phyloP scores from a whole-genome alignment of 2,797 vertebrate genomes.

The Dromococcyx pavoninus region DNA sequence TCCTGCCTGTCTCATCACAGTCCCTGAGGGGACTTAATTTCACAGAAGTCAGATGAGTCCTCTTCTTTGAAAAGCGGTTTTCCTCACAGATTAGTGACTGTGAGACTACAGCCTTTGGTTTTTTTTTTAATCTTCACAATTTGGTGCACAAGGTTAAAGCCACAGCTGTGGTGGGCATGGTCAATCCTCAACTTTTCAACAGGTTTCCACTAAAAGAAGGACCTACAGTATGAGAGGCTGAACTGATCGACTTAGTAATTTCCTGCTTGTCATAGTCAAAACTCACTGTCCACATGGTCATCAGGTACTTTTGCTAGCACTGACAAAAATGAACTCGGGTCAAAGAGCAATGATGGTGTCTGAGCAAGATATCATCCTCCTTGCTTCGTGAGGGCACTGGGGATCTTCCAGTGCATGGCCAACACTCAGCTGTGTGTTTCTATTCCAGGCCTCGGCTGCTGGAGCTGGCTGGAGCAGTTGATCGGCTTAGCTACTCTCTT shows the following conservation, averaged over 20 bases:
- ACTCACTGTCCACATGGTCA: rapidly evolving
- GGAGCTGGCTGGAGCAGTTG: background rate
- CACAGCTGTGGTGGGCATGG: background rate
- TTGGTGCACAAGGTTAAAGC: background rate
- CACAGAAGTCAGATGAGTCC: background rate
- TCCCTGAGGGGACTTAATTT: background rate
- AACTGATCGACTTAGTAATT: background rate
- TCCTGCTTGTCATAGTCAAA: background rate
- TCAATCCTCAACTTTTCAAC: background rate
- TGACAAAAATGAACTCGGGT: background rate
- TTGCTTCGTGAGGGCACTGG: background rate
- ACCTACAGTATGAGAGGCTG: background rate
- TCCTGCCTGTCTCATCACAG: background rate
- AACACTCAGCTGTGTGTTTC: background rate
- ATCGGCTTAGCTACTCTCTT: conserved; percentile 38
- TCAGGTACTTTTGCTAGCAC: background rate
- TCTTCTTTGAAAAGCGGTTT: background rate
- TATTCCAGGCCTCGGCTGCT: background rate
- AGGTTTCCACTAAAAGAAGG: background rate
- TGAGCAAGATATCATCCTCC: background rate
- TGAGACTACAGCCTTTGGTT: background rate
- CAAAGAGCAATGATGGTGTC: background rate
- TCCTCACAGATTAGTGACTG: background rate
- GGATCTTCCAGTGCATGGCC: background rate
- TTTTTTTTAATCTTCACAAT: background rate